Evolutionary conservation across 2,888 invertebrate genomes (phyloP), one percentile per base, ranked within the genome.

Genomic region (Tyria jacobaeae): DNA sequence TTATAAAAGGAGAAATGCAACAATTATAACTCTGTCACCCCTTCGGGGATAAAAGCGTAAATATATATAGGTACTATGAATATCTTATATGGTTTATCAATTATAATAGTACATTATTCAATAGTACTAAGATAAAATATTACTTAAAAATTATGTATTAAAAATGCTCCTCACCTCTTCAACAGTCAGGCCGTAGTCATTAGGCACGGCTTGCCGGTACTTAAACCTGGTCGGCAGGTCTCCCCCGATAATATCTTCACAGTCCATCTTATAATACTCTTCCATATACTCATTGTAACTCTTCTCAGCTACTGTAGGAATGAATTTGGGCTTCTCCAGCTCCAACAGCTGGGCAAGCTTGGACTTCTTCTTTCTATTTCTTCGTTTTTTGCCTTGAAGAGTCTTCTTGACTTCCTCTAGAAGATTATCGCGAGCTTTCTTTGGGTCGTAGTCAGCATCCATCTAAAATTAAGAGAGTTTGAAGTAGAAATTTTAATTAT

Each of bases 181-280:
- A 51, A 97, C 93, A 6, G 96, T 95, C 27, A 99, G 94, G 0
- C 99, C 99, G 89, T 97, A 99, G 89, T 97, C 96, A 87, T 99
- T 99, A 0, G 98, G 96, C 47, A 96, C 94, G 0, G 97, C 98
- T 85, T 97, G 95, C 34, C 98, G 95, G 84, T 99, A 99, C 83
- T 98, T 98, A 89, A 99, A 99, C 75, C 97, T 94, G 65, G 98
- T 99, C 0, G 98, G 98, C 75, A 97, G 88, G 83, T 99, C 98
- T 0, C 97, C 99, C 0, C 96, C 99, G 54, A 99, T 96, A 56
- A 99, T 95, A 88, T 99, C 99, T 84, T 99, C 99, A 86, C 97
- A 99, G 88, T 99, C 98, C 84, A 99, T 94, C 79, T 97, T 96
- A 84, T 99, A 99, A 87, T 99, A 99, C 87, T 99, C 99, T 79